Evolutionary conservation across 2,113 vertebrate genomes (phyloP), one percentile per base, ranked within the genome.

Genomic region (Corynorhinus townsendii): DNA sequence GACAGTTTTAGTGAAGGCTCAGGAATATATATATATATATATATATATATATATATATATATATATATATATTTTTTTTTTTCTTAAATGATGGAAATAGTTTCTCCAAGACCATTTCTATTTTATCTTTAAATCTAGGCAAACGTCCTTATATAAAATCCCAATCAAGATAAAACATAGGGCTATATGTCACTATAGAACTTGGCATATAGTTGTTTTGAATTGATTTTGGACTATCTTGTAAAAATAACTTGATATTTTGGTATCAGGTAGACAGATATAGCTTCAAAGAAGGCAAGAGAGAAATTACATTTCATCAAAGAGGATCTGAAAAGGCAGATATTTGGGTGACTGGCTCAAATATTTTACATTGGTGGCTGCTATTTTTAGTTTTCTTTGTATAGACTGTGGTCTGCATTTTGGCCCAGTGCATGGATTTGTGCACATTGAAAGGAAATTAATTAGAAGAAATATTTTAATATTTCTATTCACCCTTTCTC

Each of bases 71-170:
- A n/a, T n/a, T n/a, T n/a, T 10, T 59, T 66, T 73, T 92, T 85
- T 96, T 54, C 76, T 85, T 95, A 87, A 97, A 90, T 95, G 82
- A 95, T 91, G 38, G 94, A 97, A 95, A 84, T 83, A 90, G 38
- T 88, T 96, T 95, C 66, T 89, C 16, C 40, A 95, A 93, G 45
- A 38, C 49, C 45, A 35, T 91, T 49, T 91, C 83, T 85, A 93
- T 95, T 96, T 95, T 95, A 93, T 85, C 56, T 94, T 91, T 80
- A 89, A n/a, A 91, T 26, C 69, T 66, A 84, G 77, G 26, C 47
- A 91, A 93, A 93, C 15, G 69, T 77, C 20, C 33, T 15, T 71
- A 66, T 86, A 83, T 88, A 75, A 38, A 94, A 72, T 83, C 5
- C 43, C 59, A 92, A 40, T 47, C 69, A 92, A 93, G 71, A 30